Conservation (phyloP, 2,797 vertebrate genomes). For the Hydrophis major region DNA sequence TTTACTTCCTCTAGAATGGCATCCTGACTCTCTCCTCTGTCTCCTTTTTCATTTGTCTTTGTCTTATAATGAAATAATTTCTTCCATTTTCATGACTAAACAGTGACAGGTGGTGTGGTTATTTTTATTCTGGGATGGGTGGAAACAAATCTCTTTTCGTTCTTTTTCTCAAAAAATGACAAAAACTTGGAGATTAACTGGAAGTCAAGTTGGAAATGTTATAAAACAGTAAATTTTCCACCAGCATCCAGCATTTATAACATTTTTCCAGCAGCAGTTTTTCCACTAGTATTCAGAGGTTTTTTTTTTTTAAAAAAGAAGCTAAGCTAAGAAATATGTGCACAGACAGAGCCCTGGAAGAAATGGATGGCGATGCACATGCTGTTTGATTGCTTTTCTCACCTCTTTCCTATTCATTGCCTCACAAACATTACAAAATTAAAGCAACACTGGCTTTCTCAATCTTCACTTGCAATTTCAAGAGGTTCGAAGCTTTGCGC, state of each 20-base stretch:
- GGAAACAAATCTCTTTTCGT: neutral
- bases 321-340: neutral
- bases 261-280: neutral
- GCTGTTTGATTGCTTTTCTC: neutral
- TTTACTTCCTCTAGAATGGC: constrained; percentile 25
- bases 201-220: neutral
- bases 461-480: neutral
- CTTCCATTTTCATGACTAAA: neutral
- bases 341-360: neutral
- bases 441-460: neutral
- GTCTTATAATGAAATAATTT: neutral
- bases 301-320: too few species aligned
- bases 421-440: neutral
- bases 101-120: neutral
- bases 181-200: neutral
- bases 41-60: neutral
- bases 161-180: neutral
- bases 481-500: neutral
- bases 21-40: neutral
- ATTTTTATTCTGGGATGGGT: neutral
- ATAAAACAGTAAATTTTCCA: neutral
- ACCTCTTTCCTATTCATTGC: neutral
- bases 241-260: neutral
- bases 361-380: neutral
- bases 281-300: neutral